phyloP scores from a whole-genome alignment of 1,140 invertebrate species.

The Cheumatopsyche charites region DNA sequence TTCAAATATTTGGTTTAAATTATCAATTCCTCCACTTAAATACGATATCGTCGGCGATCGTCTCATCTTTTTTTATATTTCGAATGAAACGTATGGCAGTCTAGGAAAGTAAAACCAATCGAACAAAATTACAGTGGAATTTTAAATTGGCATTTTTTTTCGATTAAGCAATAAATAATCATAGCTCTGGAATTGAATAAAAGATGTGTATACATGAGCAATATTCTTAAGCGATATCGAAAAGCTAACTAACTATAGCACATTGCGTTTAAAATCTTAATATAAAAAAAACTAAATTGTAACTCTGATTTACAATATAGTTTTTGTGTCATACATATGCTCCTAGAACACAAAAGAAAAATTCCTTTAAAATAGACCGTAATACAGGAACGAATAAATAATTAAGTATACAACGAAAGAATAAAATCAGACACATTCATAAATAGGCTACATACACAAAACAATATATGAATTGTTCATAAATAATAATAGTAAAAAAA shows the following conservation, averaged over 20 bases:
- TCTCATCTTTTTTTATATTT: background rate
- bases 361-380: too few species aligned
- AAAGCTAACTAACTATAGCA: too few species aligned
- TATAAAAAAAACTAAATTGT: background rate
- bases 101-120: conserved; percentile 10
- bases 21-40: conserved; percentile 44
- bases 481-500: too few species aligned
- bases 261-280: too few species aligned
- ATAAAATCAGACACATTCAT: too few species aligned
- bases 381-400: too few species aligned
- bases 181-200: conserved; percentile 1
- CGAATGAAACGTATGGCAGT: background rate
- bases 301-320: background rate
- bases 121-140: background rate
- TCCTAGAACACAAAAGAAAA: background rate
- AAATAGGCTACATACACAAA: too few species aligned
- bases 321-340: background rate
- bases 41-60: background rate
- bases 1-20: conserved; percentile 49
- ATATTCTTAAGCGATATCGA: too few species aligned
- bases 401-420: too few species aligned
- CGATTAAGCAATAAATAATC: conserved; percentile 1
- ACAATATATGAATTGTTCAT: too few species aligned
- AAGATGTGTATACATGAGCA: too few species aligned
- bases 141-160: conserved; percentile 3